These are phyloP conservation scores for Ophioninae sp. DNA, from an alignment of 2,888 invertebrate genomes.

Conservation along the genomic window DNA sequence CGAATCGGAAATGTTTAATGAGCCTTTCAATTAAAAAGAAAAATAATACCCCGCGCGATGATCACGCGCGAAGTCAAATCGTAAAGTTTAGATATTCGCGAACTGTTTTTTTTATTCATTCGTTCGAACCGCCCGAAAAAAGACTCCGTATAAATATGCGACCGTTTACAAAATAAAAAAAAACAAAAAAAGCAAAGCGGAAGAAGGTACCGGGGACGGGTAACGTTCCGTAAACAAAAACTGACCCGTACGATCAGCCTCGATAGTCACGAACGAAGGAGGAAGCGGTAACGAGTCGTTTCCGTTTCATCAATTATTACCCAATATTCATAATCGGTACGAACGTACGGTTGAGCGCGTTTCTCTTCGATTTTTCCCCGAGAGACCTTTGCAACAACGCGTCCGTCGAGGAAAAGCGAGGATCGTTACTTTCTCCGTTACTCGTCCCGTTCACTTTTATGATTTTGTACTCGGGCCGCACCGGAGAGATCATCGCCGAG, in stretches of 20 bases:
- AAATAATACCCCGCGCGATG: not conserved
- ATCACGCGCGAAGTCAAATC: too few species aligned
- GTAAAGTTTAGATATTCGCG: too few species aligned
- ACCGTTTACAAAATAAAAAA: too few species aligned
- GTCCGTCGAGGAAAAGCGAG: not conserved
- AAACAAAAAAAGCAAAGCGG: too few species aligned
- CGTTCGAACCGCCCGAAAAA: too few species aligned
- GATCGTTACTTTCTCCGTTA: conserved; percentile 4
- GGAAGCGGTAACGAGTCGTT: not conserved
- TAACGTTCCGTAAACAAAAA: not conserved
- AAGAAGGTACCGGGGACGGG: too few species aligned
- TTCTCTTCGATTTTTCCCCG: not conserved
- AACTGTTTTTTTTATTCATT: too few species aligned
- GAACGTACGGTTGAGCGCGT: not conserved
- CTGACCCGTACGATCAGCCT: not conserved
- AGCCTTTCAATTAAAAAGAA: not conserved
- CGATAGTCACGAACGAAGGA: not conserved
- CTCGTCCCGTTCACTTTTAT: not conserved
- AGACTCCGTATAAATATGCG: too few species aligned
- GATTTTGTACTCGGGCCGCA: not conserved
- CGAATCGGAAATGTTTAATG: not conserved
- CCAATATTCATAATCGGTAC: not conserved
- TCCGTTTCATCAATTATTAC: not conserved
- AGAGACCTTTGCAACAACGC: not conserved
- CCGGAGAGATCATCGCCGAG: not conserved